Percentiles rank a stretch among this genome's conserved stretches.
phyloP scores from a whole-genome alignment of 2,888 invertebrate genomes.

The Spisula subtruncata region DNA sequence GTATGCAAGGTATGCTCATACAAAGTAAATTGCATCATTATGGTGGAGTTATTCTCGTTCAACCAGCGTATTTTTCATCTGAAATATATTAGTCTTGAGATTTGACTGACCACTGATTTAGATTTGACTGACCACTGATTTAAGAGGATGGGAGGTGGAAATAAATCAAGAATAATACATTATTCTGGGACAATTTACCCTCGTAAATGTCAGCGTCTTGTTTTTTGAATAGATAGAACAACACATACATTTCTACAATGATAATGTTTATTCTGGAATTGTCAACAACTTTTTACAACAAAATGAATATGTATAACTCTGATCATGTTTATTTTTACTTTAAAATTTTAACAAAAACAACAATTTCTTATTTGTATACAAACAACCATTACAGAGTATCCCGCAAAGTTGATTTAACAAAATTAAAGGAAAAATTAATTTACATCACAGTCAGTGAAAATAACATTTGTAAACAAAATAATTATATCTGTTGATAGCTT shows the following conservation, averaged over 20 bases:
- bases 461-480: neutral
- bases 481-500: neutral
- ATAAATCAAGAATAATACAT: too few relatives aligned
- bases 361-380: neutral
- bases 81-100: too few relatives aligned
- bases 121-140: too few relatives aligned
- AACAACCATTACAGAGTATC: neutral
- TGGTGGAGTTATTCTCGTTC: too few relatives aligned
- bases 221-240: neutral
- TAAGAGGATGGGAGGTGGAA: too few relatives aligned
- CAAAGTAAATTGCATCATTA: too few relatives aligned
- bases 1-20: too few relatives aligned
- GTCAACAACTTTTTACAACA: constrained; percentile 24
- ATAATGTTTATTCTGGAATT: constrained; percentile 23
- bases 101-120: too few relatives aligned
- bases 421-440: neutral
- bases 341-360: constrained; percentile 18
- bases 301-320: constrained; percentile 18
- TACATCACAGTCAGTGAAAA: neutral
- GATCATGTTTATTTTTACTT: neutral
- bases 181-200: too few relatives aligned
- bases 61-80: too few relatives aligned
- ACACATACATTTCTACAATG: neutral
- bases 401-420: neutral
- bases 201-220: too few relatives aligned